Percentiles rank a stretch among this genome's conserved stretches.
Conservation (phyloP, 2,113 vertebrate species). For the Sterna hirundo region DNA sequence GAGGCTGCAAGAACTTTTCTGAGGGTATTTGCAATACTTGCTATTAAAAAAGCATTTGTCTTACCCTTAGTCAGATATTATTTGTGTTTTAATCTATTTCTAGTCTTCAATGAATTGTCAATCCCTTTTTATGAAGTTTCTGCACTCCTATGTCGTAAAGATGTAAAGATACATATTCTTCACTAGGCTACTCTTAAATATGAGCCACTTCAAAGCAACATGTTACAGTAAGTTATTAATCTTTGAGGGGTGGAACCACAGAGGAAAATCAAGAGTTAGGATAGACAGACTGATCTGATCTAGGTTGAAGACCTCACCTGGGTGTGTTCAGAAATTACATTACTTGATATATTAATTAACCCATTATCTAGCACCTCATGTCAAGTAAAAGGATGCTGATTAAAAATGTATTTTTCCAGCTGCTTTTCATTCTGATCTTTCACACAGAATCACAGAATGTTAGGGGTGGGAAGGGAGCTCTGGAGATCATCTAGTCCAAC, state of each 20-base stretch:
- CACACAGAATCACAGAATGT: neutral
- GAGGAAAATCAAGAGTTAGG: neutral
- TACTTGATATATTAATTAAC: neutral
- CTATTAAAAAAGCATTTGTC: neutral
- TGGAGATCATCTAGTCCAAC: neutral
- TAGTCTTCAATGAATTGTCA: neutral
- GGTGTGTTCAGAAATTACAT: neutral
- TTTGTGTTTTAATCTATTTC: neutral
- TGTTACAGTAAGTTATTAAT: neutral
- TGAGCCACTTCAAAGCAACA: neutral
- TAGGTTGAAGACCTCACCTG: neutral
- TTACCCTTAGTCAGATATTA: neutral
- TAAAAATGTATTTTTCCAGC: neutral
- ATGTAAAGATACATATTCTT: neutral
- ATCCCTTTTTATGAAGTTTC: neutral
- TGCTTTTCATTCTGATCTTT: neutral
- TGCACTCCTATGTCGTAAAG: neutral
- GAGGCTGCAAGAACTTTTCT: neutral
- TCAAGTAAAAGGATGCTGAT: neutral
- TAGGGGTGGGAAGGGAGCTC: neutral
- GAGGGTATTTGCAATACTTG: neutral
- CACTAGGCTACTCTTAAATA: neutral
- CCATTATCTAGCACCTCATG: neutral
- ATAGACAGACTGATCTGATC: neutral
- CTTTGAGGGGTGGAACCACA: neutral